Evolutionary conservation across 1,140 invertebrate genomes (phyloP).

Genomic region (Hydropsyche tenuis): DNA sequence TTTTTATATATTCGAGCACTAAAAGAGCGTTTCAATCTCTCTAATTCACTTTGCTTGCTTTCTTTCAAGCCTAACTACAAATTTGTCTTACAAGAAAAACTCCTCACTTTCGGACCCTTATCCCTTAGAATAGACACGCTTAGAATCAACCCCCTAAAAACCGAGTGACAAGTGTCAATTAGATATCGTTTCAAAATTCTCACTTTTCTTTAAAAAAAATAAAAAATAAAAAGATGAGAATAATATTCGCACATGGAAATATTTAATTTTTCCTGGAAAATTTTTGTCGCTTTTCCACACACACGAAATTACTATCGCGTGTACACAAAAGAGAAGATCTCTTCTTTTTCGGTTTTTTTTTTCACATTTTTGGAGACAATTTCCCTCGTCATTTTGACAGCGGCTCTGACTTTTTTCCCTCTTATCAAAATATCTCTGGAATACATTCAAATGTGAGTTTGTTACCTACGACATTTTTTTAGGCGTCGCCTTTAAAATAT

Average conservation of each 20-base stretch:
- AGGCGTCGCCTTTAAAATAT: constrained; percentile 30
- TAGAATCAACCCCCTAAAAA: background rate
- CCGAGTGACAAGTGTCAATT: constrained; percentile 47
- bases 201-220: background rate
- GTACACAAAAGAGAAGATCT: background rate
- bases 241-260: background rate
- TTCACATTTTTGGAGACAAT: background rate
- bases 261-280: background rate
- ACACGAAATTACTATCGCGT: background rate
- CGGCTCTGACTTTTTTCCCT: constrained; percentile 4
- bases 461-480: no score
- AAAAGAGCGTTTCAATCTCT: constrained; percentile 22
- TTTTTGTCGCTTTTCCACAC: background rate
- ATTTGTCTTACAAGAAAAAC: constrained; percentile 1
- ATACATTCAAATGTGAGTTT: constrained; percentile 36
- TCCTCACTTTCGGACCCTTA: constrained; percentile 16
- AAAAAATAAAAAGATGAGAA: background rate
- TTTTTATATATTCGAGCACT: constrained; percentile 11
- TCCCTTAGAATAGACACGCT: constrained; percentile 9
- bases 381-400: constrained; percentile 36
- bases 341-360: background rate
- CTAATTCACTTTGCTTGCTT: constrained; percentile 36
- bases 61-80: constrained; percentile 15
- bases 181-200: constrained; percentile 29
- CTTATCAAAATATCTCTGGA: constrained; percentile 38